A percentile compares a stretch with the other conserved stretches of the same genome.
These are phyloP conservation scores for Cepphus grylle DNA, from an alignment of 2,113 vertebrate genomes.

Conservation along the genomic window DNA sequence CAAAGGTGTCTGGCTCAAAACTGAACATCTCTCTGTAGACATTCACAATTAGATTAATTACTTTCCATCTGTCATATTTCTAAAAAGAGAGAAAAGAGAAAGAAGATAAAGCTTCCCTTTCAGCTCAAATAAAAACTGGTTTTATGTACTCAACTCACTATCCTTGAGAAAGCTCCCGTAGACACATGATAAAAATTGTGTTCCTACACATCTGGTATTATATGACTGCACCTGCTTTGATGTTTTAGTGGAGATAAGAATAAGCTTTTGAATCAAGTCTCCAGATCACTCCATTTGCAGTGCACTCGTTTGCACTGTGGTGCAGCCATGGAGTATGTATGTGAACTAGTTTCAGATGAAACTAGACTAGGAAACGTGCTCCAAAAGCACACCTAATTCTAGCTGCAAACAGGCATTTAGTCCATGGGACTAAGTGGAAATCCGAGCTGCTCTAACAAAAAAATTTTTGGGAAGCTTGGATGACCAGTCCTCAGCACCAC, in stretches of 20 bases:
- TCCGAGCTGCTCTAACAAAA: neutral
- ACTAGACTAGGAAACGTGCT: neutral
- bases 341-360: neutral
- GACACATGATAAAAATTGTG: neutral
- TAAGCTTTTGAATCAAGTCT: neutral
- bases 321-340: neutral
- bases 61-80: neutral
- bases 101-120: neutral
- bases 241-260: neutral
- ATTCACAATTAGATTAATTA: neutral
- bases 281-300: neutral
- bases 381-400: neutral
- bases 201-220: neutral
- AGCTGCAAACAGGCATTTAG: neutral
- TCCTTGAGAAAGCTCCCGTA: neutral
- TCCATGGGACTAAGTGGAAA: neutral
- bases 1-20: neutral
- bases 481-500: accelerated
- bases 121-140: neutral
- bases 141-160: neutral
- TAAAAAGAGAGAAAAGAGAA: neutral
- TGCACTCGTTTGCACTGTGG: neutral
- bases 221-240: neutral
- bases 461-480: neutral
- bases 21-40: neutral